A percentile compares a stretch with the other conserved stretches of the same genome.
Evolutionary conservation across 2,888 invertebrate genomes (phyloP).

Genomic region (Ormyrus labotus): DNA sequence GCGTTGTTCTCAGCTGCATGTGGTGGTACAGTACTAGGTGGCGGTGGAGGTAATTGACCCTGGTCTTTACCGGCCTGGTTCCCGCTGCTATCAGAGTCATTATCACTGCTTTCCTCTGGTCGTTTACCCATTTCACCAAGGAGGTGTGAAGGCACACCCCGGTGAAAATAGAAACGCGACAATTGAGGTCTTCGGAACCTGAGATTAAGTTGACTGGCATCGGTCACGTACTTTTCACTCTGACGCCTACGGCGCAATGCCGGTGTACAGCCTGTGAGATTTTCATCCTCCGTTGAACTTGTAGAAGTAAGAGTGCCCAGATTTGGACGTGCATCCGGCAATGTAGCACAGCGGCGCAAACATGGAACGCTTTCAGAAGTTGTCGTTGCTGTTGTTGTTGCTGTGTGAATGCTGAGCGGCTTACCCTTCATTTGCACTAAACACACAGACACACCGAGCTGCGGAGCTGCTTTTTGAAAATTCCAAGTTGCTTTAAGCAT

Average conservation of each 20-base stretch:
- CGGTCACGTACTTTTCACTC: slow-evolving; percentile 89
- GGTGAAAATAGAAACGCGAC: slow-evolving; percentile 62
- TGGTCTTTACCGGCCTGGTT: slow-evolving; percentile 52
- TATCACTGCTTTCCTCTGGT: slow-evolving; percentile 73
- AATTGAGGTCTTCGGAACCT: slow-evolving; percentile 83
- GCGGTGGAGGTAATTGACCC: slow-evolving; percentile 68
- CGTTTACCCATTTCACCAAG: slow-evolving; percentile 69
- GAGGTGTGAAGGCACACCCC: slow-evolving; percentile 72
- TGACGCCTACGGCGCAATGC: slow-evolving; percentile 87
- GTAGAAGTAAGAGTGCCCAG: slow-evolving; percentile 67
- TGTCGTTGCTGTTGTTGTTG: slow-evolving; percentile 2
- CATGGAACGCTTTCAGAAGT: slow-evolving; percentile 56
- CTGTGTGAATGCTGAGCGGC: slow-evolving; percentile 65
- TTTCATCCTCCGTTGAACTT: slow-evolving; percentile 73
- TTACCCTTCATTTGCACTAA: slow-evolving; percentile 59
- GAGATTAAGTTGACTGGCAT: slow-evolving; percentile 88
- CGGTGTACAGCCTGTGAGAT: slow-evolving; percentile 78
- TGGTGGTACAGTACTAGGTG: slow-evolving; percentile 71
- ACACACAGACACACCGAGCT: background rate
- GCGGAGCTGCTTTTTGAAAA: background rate
- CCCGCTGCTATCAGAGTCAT: slow-evolving; percentile 71
- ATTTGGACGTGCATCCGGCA: slow-evolving; percentile 73
- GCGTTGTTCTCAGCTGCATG: slow-evolving; percentile 73
- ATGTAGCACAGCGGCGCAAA: slow-evolving; percentile 74
- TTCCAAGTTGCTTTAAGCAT: background rate